phyloP scores from a whole-genome alignment of 2,888 invertebrate species.

The Gibbula magus region DNA sequence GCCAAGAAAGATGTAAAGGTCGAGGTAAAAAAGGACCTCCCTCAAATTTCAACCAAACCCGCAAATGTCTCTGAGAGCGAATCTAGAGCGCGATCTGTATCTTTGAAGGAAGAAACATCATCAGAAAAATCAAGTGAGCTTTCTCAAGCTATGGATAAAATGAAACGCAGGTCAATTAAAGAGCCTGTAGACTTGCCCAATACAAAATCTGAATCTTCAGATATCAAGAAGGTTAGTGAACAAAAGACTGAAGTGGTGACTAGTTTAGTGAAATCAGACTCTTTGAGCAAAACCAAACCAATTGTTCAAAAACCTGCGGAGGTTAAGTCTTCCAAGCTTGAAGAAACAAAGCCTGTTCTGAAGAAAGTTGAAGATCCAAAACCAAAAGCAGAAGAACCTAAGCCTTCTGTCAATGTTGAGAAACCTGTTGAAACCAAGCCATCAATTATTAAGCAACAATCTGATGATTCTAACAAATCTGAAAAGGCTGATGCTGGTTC shows the following conservation, averaged over 20 bases:
- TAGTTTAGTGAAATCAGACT: too few species aligned
- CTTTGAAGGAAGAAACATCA: neutral
- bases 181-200: too few species aligned
- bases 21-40: too few species aligned
- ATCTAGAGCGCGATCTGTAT: neutral
- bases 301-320: neutral
- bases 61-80: too few species aligned
- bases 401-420: neutral
- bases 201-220: too few species aligned
- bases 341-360: neutral
- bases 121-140: constrained; percentile 41
- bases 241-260: too few species aligned
- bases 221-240: too few species aligned
- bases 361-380: neutral
- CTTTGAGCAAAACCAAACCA: neutral
- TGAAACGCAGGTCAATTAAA: constrained; percentile 34
- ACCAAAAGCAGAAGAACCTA: neutral
- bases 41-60: too few species aligned
- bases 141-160: constrained; percentile 49
- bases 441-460: neutral
- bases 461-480: constrained; percentile 20
- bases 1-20: neutral
- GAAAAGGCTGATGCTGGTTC: constrained; percentile 3
- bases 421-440: neutral
- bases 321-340: neutral